phyloP scores from a whole-genome alignment of 1,140 invertebrate genomes.

The Scaptomyza hsui region DNA sequence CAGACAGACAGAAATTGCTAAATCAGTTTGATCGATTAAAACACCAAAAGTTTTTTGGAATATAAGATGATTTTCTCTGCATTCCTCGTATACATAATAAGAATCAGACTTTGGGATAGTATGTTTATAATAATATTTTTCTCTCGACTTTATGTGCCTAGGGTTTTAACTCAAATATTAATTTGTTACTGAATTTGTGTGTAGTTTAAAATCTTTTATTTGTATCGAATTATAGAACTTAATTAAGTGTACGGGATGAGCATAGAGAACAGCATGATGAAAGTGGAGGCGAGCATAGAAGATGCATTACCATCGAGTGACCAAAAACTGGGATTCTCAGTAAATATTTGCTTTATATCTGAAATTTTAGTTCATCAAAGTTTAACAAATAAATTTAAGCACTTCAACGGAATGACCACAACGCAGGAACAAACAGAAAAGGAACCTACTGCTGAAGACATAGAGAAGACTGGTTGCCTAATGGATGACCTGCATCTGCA shows the following conservation, averaged over 20 bases:
- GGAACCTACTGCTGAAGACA: neutral
- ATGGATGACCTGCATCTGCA: constrained; percentile 46
- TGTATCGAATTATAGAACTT: neutral
- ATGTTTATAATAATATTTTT: neutral
- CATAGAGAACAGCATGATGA: neutral
- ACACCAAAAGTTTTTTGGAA: too few species aligned
- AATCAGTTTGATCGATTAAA: too few species aligned
- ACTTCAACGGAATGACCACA: constrained; percentile 1
- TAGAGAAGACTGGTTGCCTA: neutral
- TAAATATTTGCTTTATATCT: too few species aligned
- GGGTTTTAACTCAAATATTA: constrained; percentile 29
- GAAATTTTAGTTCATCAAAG: too few species aligned
- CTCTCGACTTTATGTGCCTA: neutral
- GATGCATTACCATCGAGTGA: neutral
- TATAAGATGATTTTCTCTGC: too few species aligned
- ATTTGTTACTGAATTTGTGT: constrained; percentile 5
- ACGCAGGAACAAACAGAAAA: neutral
- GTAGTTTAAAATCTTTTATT: constrained; percentile 2
- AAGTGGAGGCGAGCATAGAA: neutral
- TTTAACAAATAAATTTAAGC: neutral
- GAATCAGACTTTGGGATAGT: too few species aligned
- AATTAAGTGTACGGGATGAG: constrained; percentile 1
- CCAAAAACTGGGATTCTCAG: too few species aligned
- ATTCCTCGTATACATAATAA: too few species aligned
- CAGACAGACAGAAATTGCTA: too few species aligned